These are phyloP conservation scores for Drosophila merina DNA, from an alignment of 2,888 invertebrate genomes.

Conservation along the genomic window DNA sequence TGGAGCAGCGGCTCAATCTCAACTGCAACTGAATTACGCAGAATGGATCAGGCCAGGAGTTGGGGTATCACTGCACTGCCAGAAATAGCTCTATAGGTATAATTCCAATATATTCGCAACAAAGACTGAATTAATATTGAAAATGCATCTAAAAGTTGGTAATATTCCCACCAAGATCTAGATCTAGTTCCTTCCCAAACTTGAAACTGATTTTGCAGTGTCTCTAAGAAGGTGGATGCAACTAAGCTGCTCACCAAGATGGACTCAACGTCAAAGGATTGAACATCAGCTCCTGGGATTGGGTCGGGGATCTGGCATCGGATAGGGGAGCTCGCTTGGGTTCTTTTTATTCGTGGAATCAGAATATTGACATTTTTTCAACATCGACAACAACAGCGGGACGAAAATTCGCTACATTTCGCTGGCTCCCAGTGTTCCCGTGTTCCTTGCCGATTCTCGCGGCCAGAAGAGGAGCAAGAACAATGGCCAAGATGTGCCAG, in stretches of 20 bases:
- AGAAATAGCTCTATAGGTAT: not conserved
- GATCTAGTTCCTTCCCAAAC: not conserved
- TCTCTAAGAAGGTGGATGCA: constrained; percentile 37
- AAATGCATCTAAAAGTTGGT: too few relatives aligned
- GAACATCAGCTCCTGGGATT: constrained; percentile 52
- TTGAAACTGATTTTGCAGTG: constrained; percentile 13
- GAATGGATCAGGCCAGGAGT: constrained; percentile 45
- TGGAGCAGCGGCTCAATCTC: constrained; percentile 46
- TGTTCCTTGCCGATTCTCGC: not conserved
- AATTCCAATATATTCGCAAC: too few relatives aligned
- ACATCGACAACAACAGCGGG: constrained; percentile 45
- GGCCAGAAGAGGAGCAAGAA: too few relatives aligned
- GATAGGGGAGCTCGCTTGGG: constrained; percentile 36
- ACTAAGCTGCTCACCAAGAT: constrained; percentile 53
- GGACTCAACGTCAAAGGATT: constrained; percentile 45
- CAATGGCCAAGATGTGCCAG: constrained; percentile 62
- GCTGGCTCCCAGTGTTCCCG: constrained; percentile 59
- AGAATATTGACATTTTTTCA: constrained; percentile 82
- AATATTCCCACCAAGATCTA: not conserved
- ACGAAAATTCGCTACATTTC: constrained; percentile 66
- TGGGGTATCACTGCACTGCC: constrained; percentile 20
- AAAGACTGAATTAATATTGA: too few relatives aligned
- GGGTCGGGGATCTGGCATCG: constrained; percentile 11
- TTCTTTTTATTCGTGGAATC: constrained; percentile 80
- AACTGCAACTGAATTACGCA: constrained; percentile 72